Evolutionary conservation across 2,888 invertebrate species (phyloP), one percentile per base, ranked within the genome.

Genomic region (Steinernema scapterisci): DNA sequence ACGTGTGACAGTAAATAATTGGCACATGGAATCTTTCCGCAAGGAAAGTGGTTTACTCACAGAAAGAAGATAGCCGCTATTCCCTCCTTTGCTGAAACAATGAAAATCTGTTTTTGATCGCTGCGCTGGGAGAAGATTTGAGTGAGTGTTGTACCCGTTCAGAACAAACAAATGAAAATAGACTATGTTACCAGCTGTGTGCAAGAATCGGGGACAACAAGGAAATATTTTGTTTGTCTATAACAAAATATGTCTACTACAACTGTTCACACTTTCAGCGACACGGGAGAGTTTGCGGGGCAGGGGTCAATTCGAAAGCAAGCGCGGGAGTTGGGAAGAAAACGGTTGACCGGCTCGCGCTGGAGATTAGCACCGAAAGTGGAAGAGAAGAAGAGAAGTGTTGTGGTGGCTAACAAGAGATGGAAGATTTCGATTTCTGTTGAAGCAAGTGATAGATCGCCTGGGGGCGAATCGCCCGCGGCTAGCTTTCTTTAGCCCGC

Each of bases 301-400:
- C n/a, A 48, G 13, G 16, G 48, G 48, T 48, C 48, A 48, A 16
- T 48, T 16, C n/a, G 13, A 48, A 19, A 48, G 19, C 19, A 13
- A 48, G 13, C 6, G n/a, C 6, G 19, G 13, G 48, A 48, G 19
- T 48, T n/a, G 13, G 13, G 48, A 38, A 31, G 3, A 31, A 54
- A 54, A 21, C 54, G 13, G 54, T 9, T 54, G 63, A 63, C 63
- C 31, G 23, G 63, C 27, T 63, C 3, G 63, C 63, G 63, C 16
- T 3, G 31, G n/a, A 27, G 63, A 63, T 63, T 63, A 27, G 63
- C 63, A 63, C 63, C 63, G 63, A 63, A 63, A 63, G 63, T 63
- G 63, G 63, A 63, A 63, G 63, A 63, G 63, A 63, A 63, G 63
- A 63, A 63, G 63, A 27, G 63, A 63, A 27, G 31, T 63, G 63